These are phyloP conservation scores for Nestor notabilis DNA, from an alignment of 2,113 vertebrate species.

Conservation along the genomic window DNA sequence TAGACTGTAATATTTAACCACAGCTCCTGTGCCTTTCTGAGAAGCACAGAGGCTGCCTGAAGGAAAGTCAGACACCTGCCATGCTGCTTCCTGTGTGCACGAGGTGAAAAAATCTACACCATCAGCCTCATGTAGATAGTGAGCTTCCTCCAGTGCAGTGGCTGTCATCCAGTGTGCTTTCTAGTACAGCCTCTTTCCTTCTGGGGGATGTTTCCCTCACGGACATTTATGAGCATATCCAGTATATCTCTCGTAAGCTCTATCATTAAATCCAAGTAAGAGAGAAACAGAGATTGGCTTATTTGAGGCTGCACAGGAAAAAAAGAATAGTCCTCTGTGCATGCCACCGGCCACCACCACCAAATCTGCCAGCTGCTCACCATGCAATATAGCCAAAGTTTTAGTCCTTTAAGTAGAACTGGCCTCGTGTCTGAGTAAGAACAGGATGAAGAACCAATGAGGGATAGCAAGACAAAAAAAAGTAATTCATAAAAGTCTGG, in stretches of 20 bases:
- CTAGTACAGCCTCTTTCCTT: neutral
- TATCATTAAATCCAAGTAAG: neutral
- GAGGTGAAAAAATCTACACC: neutral
- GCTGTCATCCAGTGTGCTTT: neutral
- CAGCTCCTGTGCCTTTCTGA: neutral
- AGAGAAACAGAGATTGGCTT: neutral
- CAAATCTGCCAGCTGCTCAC: neutral
- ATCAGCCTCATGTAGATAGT: neutral
- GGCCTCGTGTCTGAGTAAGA: neutral
- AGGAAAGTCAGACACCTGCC: neutral
- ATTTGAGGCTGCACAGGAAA: neutral
- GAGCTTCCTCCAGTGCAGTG: neutral
- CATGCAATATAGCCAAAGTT: neutral
- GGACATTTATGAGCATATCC: neutral
- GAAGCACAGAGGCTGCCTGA: neutral
- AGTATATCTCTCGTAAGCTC: neutral
- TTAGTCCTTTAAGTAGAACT: neutral
- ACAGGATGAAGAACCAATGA: neutral
- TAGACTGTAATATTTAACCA: slow-evolving; percentile 18
- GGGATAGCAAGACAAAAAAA: neutral
- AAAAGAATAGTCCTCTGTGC: neutral
- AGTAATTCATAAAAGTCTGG: neutral
- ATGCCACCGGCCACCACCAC: accelerated
- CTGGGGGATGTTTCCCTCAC: neutral
- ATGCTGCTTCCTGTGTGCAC: neutral